These are phyloP conservation scores for Acropora yongei DNA, from an alignment of 64 coral and sea anemone species.

Conservation along the genomic window DNA sequence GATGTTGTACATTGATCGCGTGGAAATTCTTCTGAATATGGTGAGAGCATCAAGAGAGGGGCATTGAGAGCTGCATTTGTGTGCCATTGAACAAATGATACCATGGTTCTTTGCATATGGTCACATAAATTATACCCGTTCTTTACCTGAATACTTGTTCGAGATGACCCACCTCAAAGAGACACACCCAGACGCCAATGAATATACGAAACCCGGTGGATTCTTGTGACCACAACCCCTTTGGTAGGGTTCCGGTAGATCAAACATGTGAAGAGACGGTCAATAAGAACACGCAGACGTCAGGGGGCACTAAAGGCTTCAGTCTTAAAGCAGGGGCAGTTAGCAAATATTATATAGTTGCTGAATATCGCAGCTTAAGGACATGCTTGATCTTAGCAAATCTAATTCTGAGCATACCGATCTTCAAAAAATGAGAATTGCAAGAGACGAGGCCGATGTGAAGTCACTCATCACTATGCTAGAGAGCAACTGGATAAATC, in stretches of 20 bases:
- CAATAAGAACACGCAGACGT: constrained; percentile 64
- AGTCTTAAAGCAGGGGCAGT: constrained; percentile 60
- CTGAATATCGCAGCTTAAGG: constrained; percentile 68
- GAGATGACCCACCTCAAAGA: constrained; percentile 56
- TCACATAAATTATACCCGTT: constrained; percentile 68
- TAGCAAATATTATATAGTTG: constrained; percentile 66
- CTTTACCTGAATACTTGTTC: constrained; percentile 39
- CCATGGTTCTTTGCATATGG: constrained; percentile 71
- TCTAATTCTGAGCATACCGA: constrained; percentile 57
- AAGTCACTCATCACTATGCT: constrained; percentile 19
- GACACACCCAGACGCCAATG: constrained; percentile 42
- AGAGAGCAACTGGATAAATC: too few species aligned
- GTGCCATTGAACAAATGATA: constrained; percentile 50
- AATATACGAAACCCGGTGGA: constrained; percentile 54
- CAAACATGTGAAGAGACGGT: constrained; percentile 74
- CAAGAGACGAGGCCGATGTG: constrained; percentile 63
- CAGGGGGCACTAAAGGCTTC: constrained; percentile 66
- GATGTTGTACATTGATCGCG: constrained; percentile 63
- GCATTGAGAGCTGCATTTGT: constrained; percentile 68
- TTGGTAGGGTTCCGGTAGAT: constrained; percentile 56
- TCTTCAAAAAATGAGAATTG: constrained; percentile 54
- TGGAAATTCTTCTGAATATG: constrained; percentile 59
- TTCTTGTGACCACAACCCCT: constrained; percentile 56
- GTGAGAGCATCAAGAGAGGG: constrained; percentile 59
- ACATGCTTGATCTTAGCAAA: constrained; percentile 39